Percentiles rank a stretch among this genome's conserved stretches.
Conservation (phyloP, 1,140 invertebrate genomes). For the Gonatopus flavifemur region DNA sequence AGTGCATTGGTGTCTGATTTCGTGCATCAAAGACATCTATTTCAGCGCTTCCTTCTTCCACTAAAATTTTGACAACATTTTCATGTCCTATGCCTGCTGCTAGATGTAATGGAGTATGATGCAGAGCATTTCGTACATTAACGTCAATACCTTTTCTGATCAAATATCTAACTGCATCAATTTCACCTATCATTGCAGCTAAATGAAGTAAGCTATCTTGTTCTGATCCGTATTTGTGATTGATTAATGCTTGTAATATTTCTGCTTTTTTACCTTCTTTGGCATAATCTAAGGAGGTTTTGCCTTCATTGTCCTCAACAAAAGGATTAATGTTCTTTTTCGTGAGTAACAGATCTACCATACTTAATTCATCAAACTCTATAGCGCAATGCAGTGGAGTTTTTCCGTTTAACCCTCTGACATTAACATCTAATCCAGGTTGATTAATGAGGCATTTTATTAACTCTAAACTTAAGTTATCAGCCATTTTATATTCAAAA, state of each 20-base stretch:
- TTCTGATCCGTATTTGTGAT: slow-evolving; percentile 3
- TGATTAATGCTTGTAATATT: slow-evolving; percentile 10
- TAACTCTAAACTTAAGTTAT: too few species aligned
- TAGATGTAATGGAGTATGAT: too few species aligned
- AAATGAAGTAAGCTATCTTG: slow-evolving; percentile 3
- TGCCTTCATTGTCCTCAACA: neutral
- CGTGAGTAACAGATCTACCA: neutral
- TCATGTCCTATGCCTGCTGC: too few species aligned
- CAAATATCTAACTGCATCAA: neutral
- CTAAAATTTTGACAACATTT: too few species aligned
- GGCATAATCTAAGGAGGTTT: neutral
- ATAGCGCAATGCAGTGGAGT: slow-evolving; percentile 9
- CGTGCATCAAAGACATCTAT: too few species aligned
- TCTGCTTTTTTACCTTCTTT: too few species aligned
- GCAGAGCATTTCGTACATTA: slow-evolving; percentile 4
- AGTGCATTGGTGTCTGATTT: too few species aligned
- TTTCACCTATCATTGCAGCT: neutral
- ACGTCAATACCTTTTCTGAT: slow-evolving; percentile 4
- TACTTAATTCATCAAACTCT: slow-evolving; percentile 12
- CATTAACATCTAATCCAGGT: slow-evolving; percentile 9
- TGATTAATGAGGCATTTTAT: too few species aligned
- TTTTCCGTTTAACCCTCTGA: slow-evolving; percentile 12
- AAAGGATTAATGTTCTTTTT: slow-evolving; percentile 3
- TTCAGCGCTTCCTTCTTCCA: too few species aligned
- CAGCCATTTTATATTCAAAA: too few species aligned